Base-by-base conservation (phyloP, 1,140 invertebrate species). In the Pararge aegeria region DNA sequence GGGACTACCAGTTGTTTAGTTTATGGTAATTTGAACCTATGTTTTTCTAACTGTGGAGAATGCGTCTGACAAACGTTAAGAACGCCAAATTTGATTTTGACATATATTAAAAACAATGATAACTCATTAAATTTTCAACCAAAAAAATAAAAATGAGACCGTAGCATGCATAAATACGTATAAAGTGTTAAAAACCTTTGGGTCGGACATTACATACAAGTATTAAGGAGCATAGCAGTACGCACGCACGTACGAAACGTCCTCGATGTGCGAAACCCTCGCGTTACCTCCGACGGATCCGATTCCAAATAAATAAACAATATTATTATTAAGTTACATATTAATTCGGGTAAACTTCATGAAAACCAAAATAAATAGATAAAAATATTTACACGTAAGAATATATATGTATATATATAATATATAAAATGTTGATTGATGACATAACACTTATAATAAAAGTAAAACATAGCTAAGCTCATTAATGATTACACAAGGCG, bases 391-490 rank as follows among this genome's bases (percentile, higher is more conserved):
- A 83, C 80, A 83, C 61, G 70, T 74, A 78, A 75, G 67, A 27
- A 29, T 49, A 49, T 49, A 49, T 49, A 27, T 0, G 3, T 20
- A 46, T 73, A 78, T 77, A 75, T 80, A 69, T 70, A 68, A 79
- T 75, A 83, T 82, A 84, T 85, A 88, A 83, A 82, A 85, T 83
- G 82, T 87, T 81, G 83, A 89, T 89, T 80, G 82, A 89, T 80
- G 82, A 84, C 77, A 80, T 89, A 89, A 89, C 86, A 89, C 82
- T 87, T 89, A 87, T 70, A 78, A 83, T 86, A 89, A 89, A 87
- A 86, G 78, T 85, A 87, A 89, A 87, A 87, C 75, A 71, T 83
- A 84, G 83, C 84, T 89, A 89, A 89, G 86, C 86, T 89, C 84
- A 86, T 87, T 81, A 77, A 87, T 82, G 83, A 86, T 87, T 86